A percentile compares a stretch with the other conserved stretches of the same genome.
These are phyloP conservation scores for Rhynchomys soricoides DNA, from an alignment of 2,113 vertebrate species.

Conservation along the genomic window DNA sequence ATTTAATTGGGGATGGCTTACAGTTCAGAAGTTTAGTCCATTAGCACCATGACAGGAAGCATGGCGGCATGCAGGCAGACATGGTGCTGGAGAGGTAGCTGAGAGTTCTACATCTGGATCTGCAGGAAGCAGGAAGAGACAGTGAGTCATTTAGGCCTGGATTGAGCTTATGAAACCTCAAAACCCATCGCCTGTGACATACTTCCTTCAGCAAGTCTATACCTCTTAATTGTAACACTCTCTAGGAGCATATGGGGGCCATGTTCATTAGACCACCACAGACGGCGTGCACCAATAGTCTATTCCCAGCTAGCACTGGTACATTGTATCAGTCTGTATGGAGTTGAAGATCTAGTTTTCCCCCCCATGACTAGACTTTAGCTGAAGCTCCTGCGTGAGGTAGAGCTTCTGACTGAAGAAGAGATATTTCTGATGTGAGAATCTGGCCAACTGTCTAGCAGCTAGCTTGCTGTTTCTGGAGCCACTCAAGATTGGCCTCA, in stretches of 20 bases:
- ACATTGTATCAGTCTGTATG: not conserved
- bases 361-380: not conserved
- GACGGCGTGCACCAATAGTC: not conserved
- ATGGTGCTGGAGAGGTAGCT: not conserved
- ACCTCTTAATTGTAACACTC: not conserved
- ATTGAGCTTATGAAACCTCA: not conserved
- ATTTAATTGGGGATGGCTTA: not conserved
- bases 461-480: not conserved
- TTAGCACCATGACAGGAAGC: not conserved
- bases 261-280: no score
- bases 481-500: not conserved
- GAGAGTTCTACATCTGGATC: not conserved
- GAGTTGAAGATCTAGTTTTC: not conserved
- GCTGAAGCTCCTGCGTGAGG: not conserved
- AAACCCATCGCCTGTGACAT: not conserved
- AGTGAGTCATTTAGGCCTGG: not conserved
- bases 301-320: not conserved
- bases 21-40: not conserved
- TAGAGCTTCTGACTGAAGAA: not conserved
- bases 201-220: not conserved
- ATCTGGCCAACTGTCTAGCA: not conserved
- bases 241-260: no score
- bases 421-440: not conserved
- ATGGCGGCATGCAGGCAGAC: not conserved
- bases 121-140: not conserved